Base-by-base conservation (phyloP, 2,888 invertebrate species). In the Rugalucina vietnamica region DNA sequence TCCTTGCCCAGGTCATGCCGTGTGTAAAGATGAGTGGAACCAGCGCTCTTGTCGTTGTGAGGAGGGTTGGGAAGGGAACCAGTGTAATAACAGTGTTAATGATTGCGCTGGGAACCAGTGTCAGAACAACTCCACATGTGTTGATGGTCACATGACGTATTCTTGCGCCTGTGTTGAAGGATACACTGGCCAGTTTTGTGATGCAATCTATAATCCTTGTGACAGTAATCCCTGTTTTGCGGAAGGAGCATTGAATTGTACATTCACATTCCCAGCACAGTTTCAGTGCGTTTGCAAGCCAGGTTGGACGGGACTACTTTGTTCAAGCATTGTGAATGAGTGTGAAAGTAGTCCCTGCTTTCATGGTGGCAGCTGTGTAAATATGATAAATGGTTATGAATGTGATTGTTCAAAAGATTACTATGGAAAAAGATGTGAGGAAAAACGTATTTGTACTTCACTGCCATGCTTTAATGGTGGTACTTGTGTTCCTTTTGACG, bases 381-480 rank as follows among this genome's bases (percentile, higher is more conserved):
- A 91, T 84, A 60, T 85, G 39, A 77, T 90, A 0, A 84, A 91
- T 72, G 86, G 80, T 1, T 92, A 86, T 73, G 83, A 76, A 34
- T 93, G 93, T 82, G 75, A 79, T 0, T 93, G 93, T 82, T 37
- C 74, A 10, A 69, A 29, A 12, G 83, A 88, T n/a, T 90, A 84
- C 73, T 87, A 88, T 73, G 93, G 94, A 0, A 76, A 83, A 21
- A 76, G 80, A n/a, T 94, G 94, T 87, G 89, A 93, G 76, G 70
- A 87, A 34, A 81, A 76, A 49, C 79, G 81, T 29, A 76, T 91
- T n/a, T 94, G 94, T 79, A 72, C 89, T 5, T 91, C 92, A 12
- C 39, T 75, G 18, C 93, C 93, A 5, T 94, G 94, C 82, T 90
- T 85, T 72, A 94, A 94, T 89, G 90, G 90, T 10, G 94, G 92